These are phyloP conservation scores for Brenthis daphne DNA, from an alignment of 2,888 invertebrate species.

Conservation along the genomic window DNA sequence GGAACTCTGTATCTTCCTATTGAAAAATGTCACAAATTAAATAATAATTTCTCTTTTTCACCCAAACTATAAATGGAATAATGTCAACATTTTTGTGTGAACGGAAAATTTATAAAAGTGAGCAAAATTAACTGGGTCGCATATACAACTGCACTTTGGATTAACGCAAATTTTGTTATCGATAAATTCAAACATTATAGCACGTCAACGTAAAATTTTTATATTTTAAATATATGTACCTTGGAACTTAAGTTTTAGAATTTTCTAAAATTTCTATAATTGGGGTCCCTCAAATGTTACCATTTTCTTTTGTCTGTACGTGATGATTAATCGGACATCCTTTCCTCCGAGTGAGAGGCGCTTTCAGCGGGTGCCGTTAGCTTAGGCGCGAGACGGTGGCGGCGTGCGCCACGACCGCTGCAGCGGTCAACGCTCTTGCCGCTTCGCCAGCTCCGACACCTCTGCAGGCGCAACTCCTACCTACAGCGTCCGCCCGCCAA, in stretches of 20 bases:
- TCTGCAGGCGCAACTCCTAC: constrained; percentile 44
- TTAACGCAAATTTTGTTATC: no score
- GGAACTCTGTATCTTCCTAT: constrained; percentile 18
- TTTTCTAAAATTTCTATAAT: no score
- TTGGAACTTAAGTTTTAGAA: no score
- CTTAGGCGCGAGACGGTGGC: constrained; percentile 18
- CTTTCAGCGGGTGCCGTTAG: constrained; percentile 66
- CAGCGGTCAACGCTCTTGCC: constrained; percentile 73
- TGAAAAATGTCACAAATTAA: background rate
- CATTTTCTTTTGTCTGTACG: constrained; percentile 1
- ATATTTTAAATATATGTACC: no score
- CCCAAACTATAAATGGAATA: no score
- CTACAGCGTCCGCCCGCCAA: constrained; percentile 39
- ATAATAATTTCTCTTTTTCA: background rate
- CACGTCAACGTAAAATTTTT: no score
- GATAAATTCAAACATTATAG: no score
- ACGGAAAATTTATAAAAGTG: no score
- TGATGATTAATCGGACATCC: constrained; percentile 38
- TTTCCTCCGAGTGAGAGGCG: constrained; percentile 49
- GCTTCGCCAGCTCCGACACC: constrained; percentile 66
- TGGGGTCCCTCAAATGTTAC: background rate
- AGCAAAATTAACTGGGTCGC: no score
- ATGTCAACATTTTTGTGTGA: no score
- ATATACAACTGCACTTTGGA: no score
- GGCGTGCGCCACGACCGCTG: constrained; percentile 42